Conservation (phyloP, 2,797 vertebrate genomes). For the Morelia viridis region DNA sequence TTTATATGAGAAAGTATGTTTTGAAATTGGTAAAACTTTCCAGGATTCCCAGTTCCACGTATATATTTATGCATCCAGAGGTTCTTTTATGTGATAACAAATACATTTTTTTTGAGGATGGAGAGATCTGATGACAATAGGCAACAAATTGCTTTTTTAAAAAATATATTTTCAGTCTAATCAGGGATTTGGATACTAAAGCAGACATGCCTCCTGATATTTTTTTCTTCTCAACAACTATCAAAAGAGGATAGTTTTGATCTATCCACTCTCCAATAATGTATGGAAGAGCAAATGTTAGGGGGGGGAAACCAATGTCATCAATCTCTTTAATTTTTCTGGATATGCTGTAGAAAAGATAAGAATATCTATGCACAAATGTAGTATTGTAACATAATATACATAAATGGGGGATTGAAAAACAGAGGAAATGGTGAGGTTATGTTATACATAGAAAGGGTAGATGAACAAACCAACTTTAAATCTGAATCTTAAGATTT, state of each 20-base stretch:
- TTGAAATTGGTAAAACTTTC: not conserved
- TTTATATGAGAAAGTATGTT: not conserved
- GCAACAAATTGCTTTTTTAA: not conserved
- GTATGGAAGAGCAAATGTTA: not conserved
- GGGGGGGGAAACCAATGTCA: not conserved
- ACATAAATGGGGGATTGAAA: not conserved
- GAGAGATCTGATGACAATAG: not conserved
- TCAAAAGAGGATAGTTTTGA: not conserved
- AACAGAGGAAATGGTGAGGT: not conserved
- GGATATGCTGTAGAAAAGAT: not conserved
- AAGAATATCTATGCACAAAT: not conserved
- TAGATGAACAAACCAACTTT: not conserved
- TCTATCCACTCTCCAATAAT: not conserved
- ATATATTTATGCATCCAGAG: not conserved
- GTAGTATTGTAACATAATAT: not conserved
- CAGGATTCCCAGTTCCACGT: not conserved
- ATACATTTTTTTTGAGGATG: not conserved
- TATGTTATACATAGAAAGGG: not conserved
- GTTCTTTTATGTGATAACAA: not conserved
- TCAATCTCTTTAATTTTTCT: not conserved
- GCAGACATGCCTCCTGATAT: not conserved
- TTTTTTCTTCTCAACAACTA: not conserved
- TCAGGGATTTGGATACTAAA: not conserved
- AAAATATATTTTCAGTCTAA: not conserved
- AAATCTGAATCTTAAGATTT: not conserved